Base-by-base conservation (phyloP, 2,797 vertebrate genomes). In the Alouatta caraya region DNA sequence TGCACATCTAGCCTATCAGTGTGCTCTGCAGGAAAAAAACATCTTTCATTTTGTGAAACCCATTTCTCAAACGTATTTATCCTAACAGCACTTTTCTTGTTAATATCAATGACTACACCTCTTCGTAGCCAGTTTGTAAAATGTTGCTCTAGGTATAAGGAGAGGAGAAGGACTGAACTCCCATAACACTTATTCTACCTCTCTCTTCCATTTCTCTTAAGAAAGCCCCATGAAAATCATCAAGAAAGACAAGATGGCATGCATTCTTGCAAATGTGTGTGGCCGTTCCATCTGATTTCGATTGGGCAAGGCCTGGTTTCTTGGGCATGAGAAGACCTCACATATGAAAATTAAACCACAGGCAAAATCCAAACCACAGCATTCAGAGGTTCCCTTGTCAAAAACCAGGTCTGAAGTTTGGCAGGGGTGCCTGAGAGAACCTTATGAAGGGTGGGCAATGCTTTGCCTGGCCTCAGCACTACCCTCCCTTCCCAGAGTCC, bases 331-430 rank as follows among this genome's bases (percentile, higher is more conserved):
- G 92, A 94, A 96, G 86, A 85, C 88, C 55, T 96, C 93, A 93
- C 91, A 90, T 89, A 93, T 83, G 75, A 97, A 97, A 97, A 93
- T 92, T 39, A 83, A 96, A 64, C 80, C 88, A 96, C 61, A 82
- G 81, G 42, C 50, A 89, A 91, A 92, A 90, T 94, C 55, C 83
- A 87, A 93, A 91, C 83, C 95, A 76, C 91, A 97, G 91, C n/a
- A 84, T 64, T 85, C 86, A 93, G 88, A 96, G 57, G 44, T 94
- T 97, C 93, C 75, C 96, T 90, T 97, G 93, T 96, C 95, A 93
- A 33, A 72, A 85, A 44, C 78, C 83, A 96, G 97, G 93, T 95
- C 83, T 90, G 80, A 57, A 75, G 73, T 24, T 85, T 83, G 93
- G 82, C 61, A 84, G 57, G 22, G 48, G 26, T 19, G 17, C 30